These are phyloP conservation scores for Alexandromys fortis DNA, from an alignment of 2,113 vertebrate species.

Conservation along the genomic window DNA sequence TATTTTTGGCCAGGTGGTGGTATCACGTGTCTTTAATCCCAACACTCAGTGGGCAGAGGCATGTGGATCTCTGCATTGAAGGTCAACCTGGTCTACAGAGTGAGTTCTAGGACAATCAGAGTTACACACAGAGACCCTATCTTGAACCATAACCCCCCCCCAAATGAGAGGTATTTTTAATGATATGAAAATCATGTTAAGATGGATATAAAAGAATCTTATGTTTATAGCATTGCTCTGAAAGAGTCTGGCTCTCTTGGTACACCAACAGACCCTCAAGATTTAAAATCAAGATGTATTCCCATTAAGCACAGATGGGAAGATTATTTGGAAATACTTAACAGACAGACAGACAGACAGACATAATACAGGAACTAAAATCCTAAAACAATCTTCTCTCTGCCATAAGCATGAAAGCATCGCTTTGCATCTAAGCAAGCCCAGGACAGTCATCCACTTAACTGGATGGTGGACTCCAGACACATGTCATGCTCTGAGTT, in stretches of 20 bases:
- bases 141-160: rapidly evolving
- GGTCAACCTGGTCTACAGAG: neutral
- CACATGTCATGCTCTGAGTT: neutral
- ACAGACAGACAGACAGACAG: rapidly evolving
- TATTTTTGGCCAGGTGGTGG: neutral
- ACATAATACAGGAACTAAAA: neutral
- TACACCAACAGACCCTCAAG: constrained; percentile 23
- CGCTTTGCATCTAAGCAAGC: neutral
- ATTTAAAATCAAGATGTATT: constrained; percentile 48
- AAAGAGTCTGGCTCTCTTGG: neutral
- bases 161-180: neutral
- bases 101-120: neutral
- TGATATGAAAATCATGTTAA: neutral
- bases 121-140: neutral
- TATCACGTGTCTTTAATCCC: neutral
- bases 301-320: neutral
- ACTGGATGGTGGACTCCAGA: neutral
- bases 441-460: neutral
- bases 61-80: neutral
- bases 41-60: neutral
- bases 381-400: neutral
- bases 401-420: neutral
- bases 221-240: neutral
- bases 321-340: constrained; percentile 34
- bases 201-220: neutral